These are phyloP conservation scores for Xestia rhomboidea DNA, from an alignment of 2,888 invertebrate genomes.

Conservation along the genomic window DNA sequence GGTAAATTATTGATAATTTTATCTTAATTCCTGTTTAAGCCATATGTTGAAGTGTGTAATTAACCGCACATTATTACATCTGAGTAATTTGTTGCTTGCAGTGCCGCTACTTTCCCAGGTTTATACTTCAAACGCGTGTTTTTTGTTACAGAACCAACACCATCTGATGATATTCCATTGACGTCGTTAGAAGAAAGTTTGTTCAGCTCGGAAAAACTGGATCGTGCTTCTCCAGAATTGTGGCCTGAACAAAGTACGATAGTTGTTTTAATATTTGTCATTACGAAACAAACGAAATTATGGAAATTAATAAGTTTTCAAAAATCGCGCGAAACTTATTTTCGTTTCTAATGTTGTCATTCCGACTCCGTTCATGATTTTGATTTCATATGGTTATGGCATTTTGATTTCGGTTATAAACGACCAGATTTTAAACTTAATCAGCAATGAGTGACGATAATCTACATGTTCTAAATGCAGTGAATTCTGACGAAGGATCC, in stretches of 20 bases:
- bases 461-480: constrained; percentile 66
- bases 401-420: constrained; percentile 86
- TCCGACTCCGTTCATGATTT: constrained; percentile 71
- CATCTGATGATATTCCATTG: constrained; percentile 88
- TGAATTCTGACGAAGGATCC: constrained; percentile 76
- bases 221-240: constrained; percentile 98
- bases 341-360: constrained; percentile 83
- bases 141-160: constrained; percentile 80
- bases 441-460: constrained; percentile 81
- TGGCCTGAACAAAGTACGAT: constrained; percentile 99
- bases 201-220: constrained; percentile 96
- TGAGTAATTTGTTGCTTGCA: neutral
- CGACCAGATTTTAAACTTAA: constrained; percentile 81
- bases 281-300: neutral
- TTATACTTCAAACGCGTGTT: constrained; percentile 24
- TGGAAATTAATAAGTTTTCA: constrained; percentile 74
- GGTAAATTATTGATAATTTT: constrained; percentile 83
- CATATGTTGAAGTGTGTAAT: constrained; percentile 3
- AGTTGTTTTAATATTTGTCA: constrained; percentile 52
- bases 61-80: neutral
- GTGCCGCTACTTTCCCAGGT: neutral
- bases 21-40: neutral
- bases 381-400: constrained; percentile 71
- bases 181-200: constrained; percentile 93
- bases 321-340: constrained; percentile 84